Evolutionary conservation across 2,113 vertebrate genomes (phyloP), one percentile per base, ranked within the genome.

Genomic region (Andinoacara biseriatus): DNA sequence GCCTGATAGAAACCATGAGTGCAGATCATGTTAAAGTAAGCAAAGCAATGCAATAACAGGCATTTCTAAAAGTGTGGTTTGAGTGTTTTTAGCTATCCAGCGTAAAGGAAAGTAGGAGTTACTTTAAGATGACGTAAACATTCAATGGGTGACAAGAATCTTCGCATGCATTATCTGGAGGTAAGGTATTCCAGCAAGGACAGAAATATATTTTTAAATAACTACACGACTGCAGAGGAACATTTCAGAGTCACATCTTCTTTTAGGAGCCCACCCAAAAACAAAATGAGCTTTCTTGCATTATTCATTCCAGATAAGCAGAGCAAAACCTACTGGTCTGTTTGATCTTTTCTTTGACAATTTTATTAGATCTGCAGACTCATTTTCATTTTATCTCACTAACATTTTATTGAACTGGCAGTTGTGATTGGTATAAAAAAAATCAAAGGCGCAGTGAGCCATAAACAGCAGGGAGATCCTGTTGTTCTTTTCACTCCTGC

Each of bases 341-440:
- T 58, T 52, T 61, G 52, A 85, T 86, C 52, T 80, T 63, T 84
- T 61, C 77, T 82, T 79, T 83, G 81, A 86, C 60, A 65, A 52
- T 65, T 83, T 85, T 67, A 87, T 84, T 69, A 83, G 26, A 81
- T 33, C 61, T 67, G 69, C 76, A 83, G 72, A 75, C 69, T 85
- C 49, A 69, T 81, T 91, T 89, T 77, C 59, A 83, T 91, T 80
- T 85, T 81, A 78, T 90, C 58, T 80, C 81, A 31, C 80, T 24
- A 80, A 83, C 83, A 80, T 84, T 90, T 84, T 85, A 89, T 81
- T 83, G 74, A 85, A 80, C 14, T 33, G 5, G 46, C 62, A 46
- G 58, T 81, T 90, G 82, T 76, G 38, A 24, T 43, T 46, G 80
- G 60, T 58, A 46, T 75, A 15, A 29, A 58, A 52, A 72, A 72